Base-by-base conservation (phyloP, 2,113 vertebrate genomes). In the Strigops habroptila region DNA sequence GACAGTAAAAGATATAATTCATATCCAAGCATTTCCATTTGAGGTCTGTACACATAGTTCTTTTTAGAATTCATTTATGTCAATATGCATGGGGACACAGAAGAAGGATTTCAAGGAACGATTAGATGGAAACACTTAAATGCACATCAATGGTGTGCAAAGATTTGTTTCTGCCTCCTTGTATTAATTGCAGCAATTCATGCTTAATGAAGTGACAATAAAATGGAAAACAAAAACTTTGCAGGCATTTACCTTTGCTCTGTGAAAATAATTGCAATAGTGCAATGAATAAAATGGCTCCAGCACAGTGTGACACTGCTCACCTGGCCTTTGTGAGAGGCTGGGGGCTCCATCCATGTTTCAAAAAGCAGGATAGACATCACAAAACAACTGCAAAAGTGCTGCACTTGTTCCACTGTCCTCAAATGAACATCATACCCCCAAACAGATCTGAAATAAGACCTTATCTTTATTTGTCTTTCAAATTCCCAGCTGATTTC, bases 341-440 rank as follows among this genome's bases (percentile, higher is more conserved):
- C 25, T 69, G 53, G 62, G 10, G 19, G 31, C 14, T 51, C 31
- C 27, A 10, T 7, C 8, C 1, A 0, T 19, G 5, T 33, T 39
- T 30, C 33, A 39, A 46, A 79, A 63, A 63, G 28, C 41, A 23
- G 39, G 64, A 31, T 28, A 48, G 30, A 23, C 23, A n/a, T 53
- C 4, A 7, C 44, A 53, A 39, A 59, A 10, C 33, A 59, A 59
- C 57, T 59, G 57, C 33, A 59, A 59, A 59, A 59, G 57, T 1
- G 0, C 27, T 68, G 30, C 2, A 0, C 17, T 44, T 39, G 15
- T 83, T 43, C 63, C 31, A 4, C n/a, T 10, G 1, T n/a, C 55
- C 62, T 71, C 62, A 82, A 27, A 43, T 24, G 60, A 84, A 8
- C 25, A 5, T 33, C 27, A 7, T 12, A 5, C 44, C 18, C 43